Percentiles rank a stretch among this genome's conserved stretches.
Evolutionary conservation across 2,113 vertebrate species (phyloP).

Genomic region (Tringa solitaria): DNA sequence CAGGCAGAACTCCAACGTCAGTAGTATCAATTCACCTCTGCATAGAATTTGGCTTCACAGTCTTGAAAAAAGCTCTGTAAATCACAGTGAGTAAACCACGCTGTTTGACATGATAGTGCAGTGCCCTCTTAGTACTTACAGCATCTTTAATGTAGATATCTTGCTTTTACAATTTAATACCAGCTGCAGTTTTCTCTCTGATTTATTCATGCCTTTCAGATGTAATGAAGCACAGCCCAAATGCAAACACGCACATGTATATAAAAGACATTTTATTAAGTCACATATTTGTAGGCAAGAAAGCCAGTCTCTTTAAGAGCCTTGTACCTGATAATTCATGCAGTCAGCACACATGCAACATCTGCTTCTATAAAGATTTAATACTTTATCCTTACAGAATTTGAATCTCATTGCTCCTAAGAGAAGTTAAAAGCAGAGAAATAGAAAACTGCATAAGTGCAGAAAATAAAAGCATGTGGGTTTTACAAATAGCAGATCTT

Average conservation of each 20-base stretch:
- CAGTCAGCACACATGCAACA: neutral
- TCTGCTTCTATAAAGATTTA: constrained; percentile 36
- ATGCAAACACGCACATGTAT: neutral
- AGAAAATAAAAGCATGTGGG: constrained; percentile 1
- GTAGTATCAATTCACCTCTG: neutral
- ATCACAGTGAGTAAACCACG: neutral
- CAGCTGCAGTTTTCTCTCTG: neutral
- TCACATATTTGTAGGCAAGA: neutral
- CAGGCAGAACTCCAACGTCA: neutral
- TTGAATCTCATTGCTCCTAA: neutral
- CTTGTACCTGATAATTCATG: neutral
- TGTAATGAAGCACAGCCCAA: neutral
- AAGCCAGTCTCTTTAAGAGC: neutral
- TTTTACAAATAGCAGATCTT: constrained; percentile 5
- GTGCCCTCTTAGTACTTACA: neutral
- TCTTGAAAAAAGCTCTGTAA: neutral
- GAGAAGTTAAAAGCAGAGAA: constrained; percentile 6
- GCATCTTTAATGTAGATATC: neutral
- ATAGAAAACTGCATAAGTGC: neutral
- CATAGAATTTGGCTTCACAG: neutral
- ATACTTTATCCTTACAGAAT: neutral
- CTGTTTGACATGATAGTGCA: neutral
- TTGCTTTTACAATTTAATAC: neutral
- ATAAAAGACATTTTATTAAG: constrained; percentile 45
- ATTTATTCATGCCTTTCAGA: neutral